Evolutionary conservation across 2,113 vertebrate species (phyloP).

Genomic region (Delphinus delphis): DNA sequence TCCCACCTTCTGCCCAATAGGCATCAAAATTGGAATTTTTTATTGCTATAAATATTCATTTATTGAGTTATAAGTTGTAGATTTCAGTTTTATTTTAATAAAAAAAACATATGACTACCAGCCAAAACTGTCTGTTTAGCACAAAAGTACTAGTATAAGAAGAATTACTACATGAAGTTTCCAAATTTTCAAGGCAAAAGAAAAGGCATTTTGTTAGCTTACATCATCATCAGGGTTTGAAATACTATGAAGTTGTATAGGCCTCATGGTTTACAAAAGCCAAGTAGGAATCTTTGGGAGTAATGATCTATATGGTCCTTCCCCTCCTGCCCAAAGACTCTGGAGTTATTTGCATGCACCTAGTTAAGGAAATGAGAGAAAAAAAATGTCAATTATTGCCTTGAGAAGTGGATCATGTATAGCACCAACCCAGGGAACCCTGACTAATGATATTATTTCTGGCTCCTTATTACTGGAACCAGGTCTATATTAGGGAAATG

Average conservation of each 20-base stretch:
- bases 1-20: background rate
- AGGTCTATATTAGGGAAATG: background rate
- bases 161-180: background rate
- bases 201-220: background rate
- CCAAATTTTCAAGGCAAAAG: background rate
- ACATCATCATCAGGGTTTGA: background rate
- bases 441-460: background rate
- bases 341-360: background rate
- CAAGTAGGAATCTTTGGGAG: background rate
- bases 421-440: rapidly evolving
- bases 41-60: background rate
- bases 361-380: background rate
- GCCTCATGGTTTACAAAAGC: background rate
- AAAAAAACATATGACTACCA: background rate
- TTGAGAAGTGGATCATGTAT: background rate
- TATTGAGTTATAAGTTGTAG: background rate
- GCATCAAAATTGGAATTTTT: background rate
- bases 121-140: background rate
- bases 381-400: background rate
- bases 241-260: background rate
- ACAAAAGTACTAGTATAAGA: background rate
- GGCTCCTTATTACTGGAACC: background rate
- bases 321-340: background rate
- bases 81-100: background rate
- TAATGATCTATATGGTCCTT: background rate